Evolutionary conservation across 2,888 invertebrate genomes (phyloP), one percentile per base, ranked within the genome.

Genomic region (Allygus modestus): DNA sequence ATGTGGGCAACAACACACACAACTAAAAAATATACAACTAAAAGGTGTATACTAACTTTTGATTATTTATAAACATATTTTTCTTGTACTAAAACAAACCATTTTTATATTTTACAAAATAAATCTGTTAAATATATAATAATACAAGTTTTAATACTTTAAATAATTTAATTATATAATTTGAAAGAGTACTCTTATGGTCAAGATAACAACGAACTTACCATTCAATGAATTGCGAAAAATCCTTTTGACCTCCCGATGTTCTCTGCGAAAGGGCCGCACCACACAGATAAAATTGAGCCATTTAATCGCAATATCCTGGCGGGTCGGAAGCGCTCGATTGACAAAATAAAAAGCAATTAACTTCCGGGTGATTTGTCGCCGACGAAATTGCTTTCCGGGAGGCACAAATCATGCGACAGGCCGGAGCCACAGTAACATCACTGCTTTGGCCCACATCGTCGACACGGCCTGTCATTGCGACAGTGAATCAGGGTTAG

Each of bases 341-440:
- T 65, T 31, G 65, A 65, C 65, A 65, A 65, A 65, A 65, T 65
- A 65, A 65, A 65, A 65, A 65, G 65, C 65, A 65, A 65, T 65
- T 65, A 65, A 65, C 65, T 65, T 65, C 65, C 31, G 65, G 65
- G 65, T 65, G 65, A 65, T 65, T 65, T 65, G 65, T 65, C 65
- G 65, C 12, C 31, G 65, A 28, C 65, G 31, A 65, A 65, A 65
- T 65, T 65, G 65, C 65, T 65, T 65, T 65, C 65, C 65, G 65
- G 65, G 54, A 23, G 54, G 28, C 28, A 65, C 65, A 2, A 65
- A 65, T 65, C 65, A 65, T 65, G 65, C 65, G 65, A 28, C 65
- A 28, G 65, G 28, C 20, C 65, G 65, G 31, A 28, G 65, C 65
- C 31, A 20, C 12, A 0, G 54, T 54, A 20, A 54, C 54, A 23